Evolutionary conservation across 2,113 vertebrate genomes (phyloP), one percentile per base, ranked within the genome.

Genomic region (Chrysochloris asiatica): DNA sequence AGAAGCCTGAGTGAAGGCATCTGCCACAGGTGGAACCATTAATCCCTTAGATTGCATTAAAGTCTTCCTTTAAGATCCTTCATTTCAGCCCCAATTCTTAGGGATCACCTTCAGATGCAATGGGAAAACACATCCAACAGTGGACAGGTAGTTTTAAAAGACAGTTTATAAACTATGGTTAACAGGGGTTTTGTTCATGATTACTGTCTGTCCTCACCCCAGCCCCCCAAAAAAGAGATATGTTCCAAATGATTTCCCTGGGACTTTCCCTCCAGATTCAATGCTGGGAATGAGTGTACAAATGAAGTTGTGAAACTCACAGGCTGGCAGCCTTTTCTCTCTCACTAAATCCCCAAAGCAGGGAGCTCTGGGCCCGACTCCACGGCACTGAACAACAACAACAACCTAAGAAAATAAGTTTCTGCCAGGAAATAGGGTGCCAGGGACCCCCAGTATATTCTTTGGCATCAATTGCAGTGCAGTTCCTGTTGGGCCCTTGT

Each of bases 221-320:
- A 52, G 54, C 24, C 0, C 7, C 24, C 0, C 7, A 13, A 50
- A 59, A 65, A 54, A 65, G 24, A 38, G 19, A 28, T n/a, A n/a
- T 17, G 2, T 41, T 72, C n/a, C 80, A 50, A 79, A 63, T 67
- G 6, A 13, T 72, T 89, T 91, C 78, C 61, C 38, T 80, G 69
- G 89, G 89, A 80, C 89, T 96, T 93, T 48, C 94, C 93, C 90
- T 86, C 78, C 82, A 86, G 73, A 82, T 89, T 85, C 54, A 80
- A 1, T 93, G 63, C 85, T 83, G 84, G 85, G 89, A 94, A 87
- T 91, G n/a, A 10, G 75, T n/a, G 5, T 47, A 75, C 65, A 59
- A 89, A 61, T 3, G 3, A 84, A 45, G 45, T 86, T 88, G 83
- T 91, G 88, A 93, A 95, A 90, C 36, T 9, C 6, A 10, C 3